Evolutionary conservation across 2,888 invertebrate genomes (phyloP).

Genomic region (Agrotis ipsilon): DNA sequence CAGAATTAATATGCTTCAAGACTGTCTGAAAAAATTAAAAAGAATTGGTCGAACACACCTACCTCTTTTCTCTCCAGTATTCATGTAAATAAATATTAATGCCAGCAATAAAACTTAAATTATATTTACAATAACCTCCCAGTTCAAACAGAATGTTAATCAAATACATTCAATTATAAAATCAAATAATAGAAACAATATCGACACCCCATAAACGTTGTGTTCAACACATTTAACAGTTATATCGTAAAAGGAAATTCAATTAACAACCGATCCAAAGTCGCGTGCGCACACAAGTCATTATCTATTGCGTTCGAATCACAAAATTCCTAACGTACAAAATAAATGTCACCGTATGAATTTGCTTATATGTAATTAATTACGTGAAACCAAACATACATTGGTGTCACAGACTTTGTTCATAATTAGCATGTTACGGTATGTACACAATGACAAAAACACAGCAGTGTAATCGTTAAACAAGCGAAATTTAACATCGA

Average conservation of each 20-base stretch:
- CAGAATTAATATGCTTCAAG: no score
- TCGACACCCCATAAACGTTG: slow-evolving; percentile 25
- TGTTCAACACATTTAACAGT: slow-evolving; percentile 24
- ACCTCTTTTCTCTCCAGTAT: not conserved
- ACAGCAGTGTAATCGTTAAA: slow-evolving; percentile 71
- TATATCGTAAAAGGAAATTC: slow-evolving; percentile 42
- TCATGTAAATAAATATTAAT: slow-evolving; percentile 7
- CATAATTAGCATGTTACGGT: slow-evolving; percentile 77
- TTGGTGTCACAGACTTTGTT: slow-evolving; percentile 74
- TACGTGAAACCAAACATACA: slow-evolving; percentile 66
- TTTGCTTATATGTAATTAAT: slow-evolving; percentile 64
- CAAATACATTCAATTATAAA: slow-evolving; percentile 16
- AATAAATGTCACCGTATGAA: slow-evolving; percentile 54
- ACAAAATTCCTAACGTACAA: slow-evolving; percentile 36
- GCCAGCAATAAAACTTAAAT: slow-evolving; percentile 11
- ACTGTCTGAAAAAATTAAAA: no score
- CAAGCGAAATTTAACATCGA: slow-evolving; percentile 73
- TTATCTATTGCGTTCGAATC: slow-evolving; percentile 40
- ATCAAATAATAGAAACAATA: slow-evolving; percentile 26
- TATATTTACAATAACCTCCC: slow-evolving; percentile 11
- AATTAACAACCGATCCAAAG: slow-evolving; percentile 29
- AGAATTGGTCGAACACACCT: no score
- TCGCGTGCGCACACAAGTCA: slow-evolving; percentile 33
- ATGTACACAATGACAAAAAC: slow-evolving; percentile 71
- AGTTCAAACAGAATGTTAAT: slow-evolving; percentile 24